phyloP scores from a whole-genome alignment of 2,797 vertebrate species.

The Parambassis ranga region DNA sequence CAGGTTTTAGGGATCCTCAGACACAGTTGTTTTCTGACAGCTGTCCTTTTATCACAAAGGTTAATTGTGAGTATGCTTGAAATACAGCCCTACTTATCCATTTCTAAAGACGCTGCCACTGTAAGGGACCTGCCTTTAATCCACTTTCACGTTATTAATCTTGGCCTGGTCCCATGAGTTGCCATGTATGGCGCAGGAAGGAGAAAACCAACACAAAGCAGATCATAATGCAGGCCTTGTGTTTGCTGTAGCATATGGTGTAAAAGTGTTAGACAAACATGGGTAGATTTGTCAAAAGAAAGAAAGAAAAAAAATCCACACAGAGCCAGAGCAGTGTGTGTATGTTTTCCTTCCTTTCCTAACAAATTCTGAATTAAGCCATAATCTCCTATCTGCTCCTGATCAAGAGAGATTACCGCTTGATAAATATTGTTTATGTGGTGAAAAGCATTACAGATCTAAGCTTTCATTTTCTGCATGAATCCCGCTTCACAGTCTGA shows the following conservation, averaged over 20 bases:
- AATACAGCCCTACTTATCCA: too few species aligned
- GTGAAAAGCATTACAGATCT: conserved; percentile 59
- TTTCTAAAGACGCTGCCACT: conserved; percentile 75
- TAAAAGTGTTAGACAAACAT: conserved; percentile 74
- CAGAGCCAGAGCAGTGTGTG: conserved; percentile 23
- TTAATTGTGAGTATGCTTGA: conserved; percentile 70
- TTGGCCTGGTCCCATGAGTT: conserved; percentile 75
- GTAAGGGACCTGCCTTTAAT: conserved; percentile 73
- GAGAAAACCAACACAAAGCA: conserved; percentile 71
- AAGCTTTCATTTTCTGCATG: conserved; percentile 68
- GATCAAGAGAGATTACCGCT: conserved; percentile 78
- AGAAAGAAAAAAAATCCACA: conserved; percentile 49
- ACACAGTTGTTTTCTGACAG: conserved; percentile 52
- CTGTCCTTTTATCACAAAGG: conserved; percentile 64
- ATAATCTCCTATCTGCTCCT: conserved; percentile 78
- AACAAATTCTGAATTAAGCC: conserved; percentile 71
- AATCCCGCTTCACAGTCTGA: conserved; percentile 68
- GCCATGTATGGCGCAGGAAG: conserved; percentile 73
- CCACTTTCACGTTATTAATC: conserved; percentile 81
- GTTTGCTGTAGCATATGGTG: conserved; percentile 74
- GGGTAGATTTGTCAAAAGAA: conserved; percentile 74
- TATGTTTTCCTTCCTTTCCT: conserved; percentile 52
- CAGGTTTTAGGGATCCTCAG: conserved; percentile 34
- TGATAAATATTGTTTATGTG: conserved; percentile 75
- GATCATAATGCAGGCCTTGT: conserved; percentile 69